Evolutionary conservation across 2,113 vertebrate genomes (phyloP), one percentile per base, ranked within the genome.

Genomic region (Oenanthe melanoleuca): DNA sequence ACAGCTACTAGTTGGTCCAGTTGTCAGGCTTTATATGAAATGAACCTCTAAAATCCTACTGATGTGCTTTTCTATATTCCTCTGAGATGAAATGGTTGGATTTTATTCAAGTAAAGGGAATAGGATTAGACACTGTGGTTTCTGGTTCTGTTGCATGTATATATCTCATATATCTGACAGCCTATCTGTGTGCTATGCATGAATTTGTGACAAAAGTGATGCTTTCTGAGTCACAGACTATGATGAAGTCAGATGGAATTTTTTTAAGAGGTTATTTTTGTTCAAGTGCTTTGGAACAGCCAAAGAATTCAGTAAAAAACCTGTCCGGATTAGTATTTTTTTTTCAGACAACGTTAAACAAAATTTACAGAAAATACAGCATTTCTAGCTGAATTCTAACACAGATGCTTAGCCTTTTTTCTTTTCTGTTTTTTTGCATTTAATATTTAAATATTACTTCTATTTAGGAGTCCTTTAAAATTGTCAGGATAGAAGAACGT

Each of bases 121-220:
- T 88, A 82, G 44, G 44, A 92, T 93, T 93, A 92, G 75, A 78
- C 52, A 20, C 29, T 88, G 79, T 86, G 79, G 52, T 83, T 94
- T 94, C 52, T 94, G 49, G 7, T 92, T 80, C 28, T 90, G 74
- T 14, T 88, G 81, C 44, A 49, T 73, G 60, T 77, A 37, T 83
- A 24, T 77, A 82, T 86, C 74, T 69, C n/a, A n/a, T 63, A 2
- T 37, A 78, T 73, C 22, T 74, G 52, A 71, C 34, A 86, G 52
- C 18, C 26, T 61, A 47, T 80, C 37, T 92, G 26, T 78, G 25
- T 86, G 49, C 47, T 83, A 2, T 52, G 65, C 53, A 79, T 78
- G 71, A 92, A 66, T 79, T 88, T 82, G 45, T 94, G 72, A 93
- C 40, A 78, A 64, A 81, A 81, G 24, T 52, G 74, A 94, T 83